Base-by-base conservation (phyloP, 2,113 vertebrate species). In the Prinia subflava region DNA sequence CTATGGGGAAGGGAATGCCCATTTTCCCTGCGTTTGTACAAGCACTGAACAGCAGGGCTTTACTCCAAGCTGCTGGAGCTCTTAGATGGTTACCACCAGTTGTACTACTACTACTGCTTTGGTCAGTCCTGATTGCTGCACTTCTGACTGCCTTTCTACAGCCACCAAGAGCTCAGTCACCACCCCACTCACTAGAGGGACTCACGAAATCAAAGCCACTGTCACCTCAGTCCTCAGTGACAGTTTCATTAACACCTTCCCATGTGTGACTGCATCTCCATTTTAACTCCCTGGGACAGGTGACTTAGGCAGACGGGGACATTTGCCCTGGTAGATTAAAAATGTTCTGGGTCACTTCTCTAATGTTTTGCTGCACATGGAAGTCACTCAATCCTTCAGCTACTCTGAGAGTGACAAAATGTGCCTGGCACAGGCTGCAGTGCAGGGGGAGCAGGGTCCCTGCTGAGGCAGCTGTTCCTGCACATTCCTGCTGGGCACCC, bases 341-440 rank as follows among this genome's bases (percentile, higher is more conserved):
- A 73, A 10, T 6, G 31, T 47, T 59, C 30, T 6, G 16, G 33
- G 24, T 83, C 33, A 49, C 63, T 86, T 83, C 69, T 75, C 17
- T 14, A n/a, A 60, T 1, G 0, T 4, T 14, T 46, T 84, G 22
- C 46, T 62, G 52, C 31, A n/a, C 16, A 4, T 10, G 50, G 22
- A 17, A 52, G 30, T 52, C 79, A 13, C 42, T 53, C 44, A 13
- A 28, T 56, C 55, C 74, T 62, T 69, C 46, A 33, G 24, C 24
- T 27, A 2, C 39, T 4, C 2, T 0, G 4, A 39, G 50, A 77
- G 55, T 9, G 56, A 44, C 79, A 57, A 19, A 39, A 27, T 0
- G 15, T n/a, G 65, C 59, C 47, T 64, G 81, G 64, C 37, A 11
- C 0, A 7, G 69, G 35, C 59, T 77, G 64, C 10, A 4, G 86